Conservation (phyloP, 1,140 invertebrate genomes). For the Hycleus cichorii region DNA sequence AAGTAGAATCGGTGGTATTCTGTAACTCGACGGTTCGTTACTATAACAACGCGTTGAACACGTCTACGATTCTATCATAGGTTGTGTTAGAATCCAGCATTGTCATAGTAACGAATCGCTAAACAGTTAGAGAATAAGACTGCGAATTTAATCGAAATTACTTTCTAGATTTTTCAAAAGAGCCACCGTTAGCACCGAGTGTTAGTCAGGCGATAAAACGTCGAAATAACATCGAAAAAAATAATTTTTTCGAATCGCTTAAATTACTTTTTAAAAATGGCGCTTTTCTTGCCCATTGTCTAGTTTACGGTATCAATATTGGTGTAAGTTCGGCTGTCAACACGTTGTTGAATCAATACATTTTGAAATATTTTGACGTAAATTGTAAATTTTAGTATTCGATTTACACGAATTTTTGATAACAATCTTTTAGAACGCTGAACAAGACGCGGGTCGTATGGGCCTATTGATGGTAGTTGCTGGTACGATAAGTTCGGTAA, state of each 20-base stretch:
- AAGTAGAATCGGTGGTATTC: slow-evolving; percentile 28
- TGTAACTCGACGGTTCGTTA: too few relatives aligned
- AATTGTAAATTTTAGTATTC: neutral
- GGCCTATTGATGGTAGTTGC: slow-evolving; percentile 61
- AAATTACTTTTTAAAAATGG: slow-evolving; percentile 18
- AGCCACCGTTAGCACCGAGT: slow-evolving; percentile 51
- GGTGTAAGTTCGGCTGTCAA: slow-evolving; percentile 26
- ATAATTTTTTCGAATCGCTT: slow-evolving; percentile 7
- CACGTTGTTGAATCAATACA: slow-evolving; percentile 27
- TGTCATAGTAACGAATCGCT: too few relatives aligned
- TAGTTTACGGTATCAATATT: slow-evolving; percentile 22
- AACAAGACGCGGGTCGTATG: slow-evolving; percentile 57
- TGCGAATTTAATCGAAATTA: neutral
- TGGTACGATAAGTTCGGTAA: slow-evolving; percentile 61
- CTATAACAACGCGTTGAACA: too few relatives aligned
- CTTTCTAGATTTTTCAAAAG: slow-evolving; percentile 48
- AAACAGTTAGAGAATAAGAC: too few relatives aligned
- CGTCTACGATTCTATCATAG: too few relatives aligned
- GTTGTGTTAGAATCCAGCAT: too few relatives aligned
- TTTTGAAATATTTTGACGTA: slow-evolving; percentile 27
- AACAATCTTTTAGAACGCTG: slow-evolving; percentile 23
- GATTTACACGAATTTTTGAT: neutral
- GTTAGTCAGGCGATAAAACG: slow-evolving; percentile 26
- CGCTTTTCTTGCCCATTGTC: slow-evolving; percentile 21
- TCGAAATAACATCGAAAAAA: slow-evolving; percentile 3